Evolutionary conservation across 35 echinoderm and acorn worm species (phyloP).

Genomic region (Heliocidaris erythrogramma): DNA sequence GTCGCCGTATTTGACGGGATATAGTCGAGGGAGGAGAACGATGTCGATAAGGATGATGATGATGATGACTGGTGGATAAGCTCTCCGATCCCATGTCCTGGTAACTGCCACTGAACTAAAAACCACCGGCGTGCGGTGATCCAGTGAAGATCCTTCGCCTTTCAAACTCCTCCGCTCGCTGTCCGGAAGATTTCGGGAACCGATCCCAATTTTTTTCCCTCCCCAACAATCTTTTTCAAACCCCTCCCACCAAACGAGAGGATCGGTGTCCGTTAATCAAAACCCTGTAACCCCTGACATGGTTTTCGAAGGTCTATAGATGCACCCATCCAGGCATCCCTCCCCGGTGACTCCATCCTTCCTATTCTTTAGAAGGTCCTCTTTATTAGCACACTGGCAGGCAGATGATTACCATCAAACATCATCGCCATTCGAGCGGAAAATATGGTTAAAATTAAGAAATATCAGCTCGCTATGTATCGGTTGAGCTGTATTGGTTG

Average conservation of each 20-base stretch:
- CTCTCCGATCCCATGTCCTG: background rate
- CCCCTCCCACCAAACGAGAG: background rate
- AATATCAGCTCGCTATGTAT: slow-evolving; percentile 1
- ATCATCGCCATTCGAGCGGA: background rate
- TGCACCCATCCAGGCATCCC: background rate
- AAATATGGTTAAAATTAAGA: background rate
- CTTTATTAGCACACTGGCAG: background rate
- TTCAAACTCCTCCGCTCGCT: background rate
- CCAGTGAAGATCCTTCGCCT: background rate
- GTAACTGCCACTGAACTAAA: background rate
- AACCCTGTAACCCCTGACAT: background rate
- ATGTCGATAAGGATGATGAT: background rate
- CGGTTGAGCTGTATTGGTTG: background rate
- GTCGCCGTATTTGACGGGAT: background rate
- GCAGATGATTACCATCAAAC: background rate
- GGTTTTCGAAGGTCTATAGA: background rate
- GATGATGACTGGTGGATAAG: background rate
- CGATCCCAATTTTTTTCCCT: background rate
- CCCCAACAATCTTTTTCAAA: background rate
- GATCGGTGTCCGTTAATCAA: background rate
- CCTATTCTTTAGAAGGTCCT: background rate
- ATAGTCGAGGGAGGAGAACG: background rate
- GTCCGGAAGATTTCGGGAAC: background rate
- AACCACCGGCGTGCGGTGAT: background rate
- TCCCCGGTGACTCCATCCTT: background rate